A percentile compares a stretch with the other conserved stretches of the same genome.
These are phyloP conservation scores for Ptychobarbus kaznakovi DNA, from an alignment of 2,797 vertebrate genomes.

Conservation along the genomic window DNA sequence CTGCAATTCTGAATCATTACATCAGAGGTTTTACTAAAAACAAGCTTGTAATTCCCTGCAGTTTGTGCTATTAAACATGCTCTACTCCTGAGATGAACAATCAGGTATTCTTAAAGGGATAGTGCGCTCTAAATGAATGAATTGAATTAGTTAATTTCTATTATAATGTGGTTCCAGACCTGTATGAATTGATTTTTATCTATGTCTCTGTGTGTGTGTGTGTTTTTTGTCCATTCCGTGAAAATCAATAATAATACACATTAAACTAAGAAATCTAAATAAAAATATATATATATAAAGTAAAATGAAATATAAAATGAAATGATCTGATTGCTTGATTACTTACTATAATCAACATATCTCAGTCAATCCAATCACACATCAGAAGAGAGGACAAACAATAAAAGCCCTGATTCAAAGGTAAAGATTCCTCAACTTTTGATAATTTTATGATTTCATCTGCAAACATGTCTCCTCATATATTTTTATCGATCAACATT, in stretches of 20 bases:
- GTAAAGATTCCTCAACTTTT: no score
- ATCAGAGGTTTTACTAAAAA: conserved; percentile 40
- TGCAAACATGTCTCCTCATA: not conserved
- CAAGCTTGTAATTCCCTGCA: conserved; percentile 32
- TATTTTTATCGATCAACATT: not conserved
- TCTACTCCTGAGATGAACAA: not conserved
- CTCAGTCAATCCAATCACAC: not conserved
- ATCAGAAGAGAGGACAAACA: not conserved
- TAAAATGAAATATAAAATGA: not conserved
- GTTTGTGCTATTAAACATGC: conserved; percentile 9
- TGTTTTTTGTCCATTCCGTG: not conserved
- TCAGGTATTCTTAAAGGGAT: not conserved
- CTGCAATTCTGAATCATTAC: conserved; percentile 49
- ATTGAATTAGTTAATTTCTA: not conserved
- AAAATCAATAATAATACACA: not conserved
- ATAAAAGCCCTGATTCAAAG: no score
- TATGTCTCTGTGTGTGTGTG: not conserved
- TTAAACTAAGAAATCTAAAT: no score
- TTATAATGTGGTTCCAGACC: not conserved
- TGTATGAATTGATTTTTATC: not conserved
- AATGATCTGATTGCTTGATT: not conserved
- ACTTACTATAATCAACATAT: not conserved
- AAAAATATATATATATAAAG: not conserved
- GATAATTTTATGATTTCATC: no score
- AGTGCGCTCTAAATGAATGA: not conserved